Percentiles rank a stretch among this genome's conserved stretches.
Evolutionary conservation across 2,113 vertebrate species (phyloP).

Genomic region (Malurus alboscapulatus): DNA sequence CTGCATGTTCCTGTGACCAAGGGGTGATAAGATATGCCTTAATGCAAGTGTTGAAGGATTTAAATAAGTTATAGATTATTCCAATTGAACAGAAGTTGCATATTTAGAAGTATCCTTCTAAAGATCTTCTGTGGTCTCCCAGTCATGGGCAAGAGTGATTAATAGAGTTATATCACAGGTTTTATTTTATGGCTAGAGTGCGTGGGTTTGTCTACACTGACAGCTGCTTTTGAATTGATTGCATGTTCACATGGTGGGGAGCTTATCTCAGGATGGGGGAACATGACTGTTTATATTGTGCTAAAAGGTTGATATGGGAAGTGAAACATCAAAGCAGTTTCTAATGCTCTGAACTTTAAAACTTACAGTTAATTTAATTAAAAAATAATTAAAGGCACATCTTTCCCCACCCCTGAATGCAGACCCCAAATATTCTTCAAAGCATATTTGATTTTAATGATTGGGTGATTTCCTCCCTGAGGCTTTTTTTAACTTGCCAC

Average conservation of each 20-base stretch:
- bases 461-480: background rate
- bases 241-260: background rate
- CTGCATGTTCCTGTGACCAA: background rate
- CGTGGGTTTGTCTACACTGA: background rate
- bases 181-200: background rate
- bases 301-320: slow-evolving; percentile 25
- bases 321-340: slow-evolving; percentile 52
- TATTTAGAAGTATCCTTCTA: background rate
- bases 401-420: background rate
- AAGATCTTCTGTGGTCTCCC: background rate
- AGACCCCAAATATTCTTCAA: slow-evolving; percentile 37
- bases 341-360: slow-evolving; percentile 42
- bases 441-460: slow-evolving; percentile 36
- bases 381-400: slow-evolving; percentile 36
- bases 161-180: background rate
- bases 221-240: slow-evolving; percentile 42
- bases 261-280: slow-evolving; percentile 36
- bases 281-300: slow-evolving; percentile 24
- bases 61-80: background rate
- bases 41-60: background rate
- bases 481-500: background rate
- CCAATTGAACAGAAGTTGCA: background rate
- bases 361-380: slow-evolving; percentile 29
- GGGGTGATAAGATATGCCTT: background rate
- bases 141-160: background rate